Evolutionary conservation across 2,888 invertebrate genomes (phyloP).

Genomic region (Rhagonycha fulva): DNA sequence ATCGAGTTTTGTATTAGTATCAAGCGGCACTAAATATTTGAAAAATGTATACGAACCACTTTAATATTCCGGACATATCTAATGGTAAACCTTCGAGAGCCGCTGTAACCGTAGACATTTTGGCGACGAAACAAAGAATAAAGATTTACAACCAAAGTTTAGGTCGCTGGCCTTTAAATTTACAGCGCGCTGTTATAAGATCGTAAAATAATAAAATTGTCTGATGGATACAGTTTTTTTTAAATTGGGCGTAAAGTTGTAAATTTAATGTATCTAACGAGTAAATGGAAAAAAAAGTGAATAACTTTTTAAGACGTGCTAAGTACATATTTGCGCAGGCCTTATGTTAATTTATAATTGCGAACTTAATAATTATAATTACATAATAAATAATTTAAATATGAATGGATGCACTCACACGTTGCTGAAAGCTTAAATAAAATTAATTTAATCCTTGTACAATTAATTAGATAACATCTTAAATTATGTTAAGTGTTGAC

Average conservation of each 20-base stretch:
- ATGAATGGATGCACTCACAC: not conserved
- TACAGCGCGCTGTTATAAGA: conserved; percentile 17
- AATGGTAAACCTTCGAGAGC: conserved; percentile 14
- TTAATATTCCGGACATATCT: conserved; percentile 6
- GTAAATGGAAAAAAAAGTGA: not conserved
- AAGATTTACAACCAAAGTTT: conserved; percentile 36
- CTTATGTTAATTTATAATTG: not conserved
- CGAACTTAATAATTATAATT: not conserved
- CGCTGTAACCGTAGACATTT: conserved; percentile 35
- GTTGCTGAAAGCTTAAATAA: not conserved
- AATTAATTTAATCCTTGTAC: not conserved
- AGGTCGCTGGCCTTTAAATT: conserved; percentile 32
- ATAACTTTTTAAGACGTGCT: not conserved
- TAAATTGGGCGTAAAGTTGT: conserved; percentile 22
- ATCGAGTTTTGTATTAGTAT: conserved; percentile 18
- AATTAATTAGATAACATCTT: not conserved
- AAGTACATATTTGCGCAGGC: not conserved
- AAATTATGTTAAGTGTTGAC: not conserved
- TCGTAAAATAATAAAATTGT: conserved; percentile 34
- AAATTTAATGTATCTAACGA: conserved; percentile 9
- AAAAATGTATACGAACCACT: not conserved
- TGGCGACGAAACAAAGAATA: conserved; percentile 40
- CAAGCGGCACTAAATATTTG: conserved; percentile 24
- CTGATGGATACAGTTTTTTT: conserved; percentile 12
- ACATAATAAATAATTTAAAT: not conserved